Base-by-base conservation (phyloP, 2,888 invertebrate genomes). In the Drosophila picticornis region DNA sequence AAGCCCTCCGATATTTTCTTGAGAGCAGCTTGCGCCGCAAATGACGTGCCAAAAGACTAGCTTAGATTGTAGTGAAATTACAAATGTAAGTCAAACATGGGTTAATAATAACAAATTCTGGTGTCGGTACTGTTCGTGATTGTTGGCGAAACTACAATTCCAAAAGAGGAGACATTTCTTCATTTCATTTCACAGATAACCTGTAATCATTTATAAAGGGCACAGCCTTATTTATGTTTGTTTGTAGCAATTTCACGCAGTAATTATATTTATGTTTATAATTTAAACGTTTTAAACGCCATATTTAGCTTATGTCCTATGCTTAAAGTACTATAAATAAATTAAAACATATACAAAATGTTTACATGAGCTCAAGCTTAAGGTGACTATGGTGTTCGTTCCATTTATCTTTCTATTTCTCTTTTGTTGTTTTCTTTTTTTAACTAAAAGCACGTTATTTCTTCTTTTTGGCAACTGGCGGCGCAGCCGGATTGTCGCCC, bases 401-500 rank as follows among this genome's bases (percentile, higher is more conserved):
- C 11, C 13, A 13, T 51, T 63, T 19, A 36, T 27, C 22, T 40
- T 46, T 38, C 10, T 9, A 5, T 53, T 58, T 13, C 53, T 13
- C 22, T 38, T 58, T 31, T 34, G 29, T 46, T 25, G 25, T 36
- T 22, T 22, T 40, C n/a, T 51, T 22, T 53, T 40, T 57, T 10
- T 38, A 58, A 64, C 63, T 60, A 43, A 38, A 32, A 52, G 50
- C 61, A 50, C 64, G 51, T 87, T 72, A 91, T 65, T 86, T 86
- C 61, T 72, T 90, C 64, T 59, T 88, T 63, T 86, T 86, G 31
- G 90, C 75, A 67, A 95, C 94, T 7, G 97, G 97, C 5, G 97
- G 98, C 7, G 97, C 97, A 91, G 96, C 96, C 0, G 98, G 98
- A 94, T 99, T 99, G 83, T 96, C 96, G 40, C 98, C 98, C 93